Conservation (phyloP, 2,888 invertebrate genomes). For the Drosophila maculinotata region DNA sequence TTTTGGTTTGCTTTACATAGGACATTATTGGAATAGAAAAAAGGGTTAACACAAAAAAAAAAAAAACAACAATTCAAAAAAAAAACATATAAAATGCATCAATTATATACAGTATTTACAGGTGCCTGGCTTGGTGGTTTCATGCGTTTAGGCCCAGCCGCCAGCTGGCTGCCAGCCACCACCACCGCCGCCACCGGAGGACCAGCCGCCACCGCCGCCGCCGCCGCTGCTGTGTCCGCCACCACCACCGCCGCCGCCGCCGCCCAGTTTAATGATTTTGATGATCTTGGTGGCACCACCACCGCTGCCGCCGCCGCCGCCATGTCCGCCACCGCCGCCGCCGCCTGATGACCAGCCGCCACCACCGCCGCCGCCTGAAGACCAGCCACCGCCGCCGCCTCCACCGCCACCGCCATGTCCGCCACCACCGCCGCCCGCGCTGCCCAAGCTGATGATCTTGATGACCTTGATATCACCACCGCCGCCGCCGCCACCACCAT, state of each 20-base stretch:
- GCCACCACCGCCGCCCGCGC: conserved; percentile 46
- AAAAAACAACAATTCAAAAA: conserved; percentile 10
- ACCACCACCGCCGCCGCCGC: conserved; percentile 57
- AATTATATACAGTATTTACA: conserved; percentile 74
- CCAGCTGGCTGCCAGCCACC: conserved; percentile 77
- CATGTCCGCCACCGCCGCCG: conserved; percentile 41
- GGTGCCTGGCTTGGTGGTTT: conserved; percentile 12
- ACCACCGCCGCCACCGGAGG: conserved; percentile 59
- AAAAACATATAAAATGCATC: conserved; percentile 8
- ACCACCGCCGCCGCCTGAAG: conserved; percentile 63
- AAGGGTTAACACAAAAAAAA: too few relatives aligned
- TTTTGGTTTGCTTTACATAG: not conserved
- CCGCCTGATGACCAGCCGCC: conserved; percentile 69
- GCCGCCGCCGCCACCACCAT: conserved; percentile 41
- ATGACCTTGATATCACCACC: conserved; percentile 42
- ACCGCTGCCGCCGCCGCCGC: conserved; percentile 52
- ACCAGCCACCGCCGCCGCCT: conserved; percentile 61
- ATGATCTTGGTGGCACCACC: conserved; percentile 52
- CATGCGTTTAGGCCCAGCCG: conserved; percentile 77
- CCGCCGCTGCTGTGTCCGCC: conserved; percentile 35
- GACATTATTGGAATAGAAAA: too few relatives aligned
- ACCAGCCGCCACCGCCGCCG: conserved; percentile 60
- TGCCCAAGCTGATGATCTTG: conserved; percentile 45
- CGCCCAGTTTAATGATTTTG: conserved; percentile 52
- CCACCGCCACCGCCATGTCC: conserved; percentile 52